Base-by-base conservation (phyloP, 2,888 invertebrate species). In the Embidobia sp. region DNA sequence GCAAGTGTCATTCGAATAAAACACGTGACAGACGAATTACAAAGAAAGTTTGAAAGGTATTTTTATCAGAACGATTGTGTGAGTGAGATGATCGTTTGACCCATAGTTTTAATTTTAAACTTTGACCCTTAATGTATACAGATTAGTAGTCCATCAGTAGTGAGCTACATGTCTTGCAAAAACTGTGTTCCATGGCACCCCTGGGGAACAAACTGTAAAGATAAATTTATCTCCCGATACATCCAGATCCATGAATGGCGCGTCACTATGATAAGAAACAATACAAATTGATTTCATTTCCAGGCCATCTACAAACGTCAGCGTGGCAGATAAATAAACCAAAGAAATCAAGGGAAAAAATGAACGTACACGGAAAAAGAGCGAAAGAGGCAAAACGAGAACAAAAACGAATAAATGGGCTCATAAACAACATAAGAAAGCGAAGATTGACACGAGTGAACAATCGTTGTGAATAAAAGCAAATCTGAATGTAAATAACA, bases 241-340 rank as follows among this genome's bases (percentile, higher is more conserved):
- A 51, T 74, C 59, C 37, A 46, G 66, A 74, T 74, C 51, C 74
- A 59, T 66, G 57, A 66, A 33, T 46, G 48, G 13, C 53, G 16
- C 44, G 49, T 66, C 37, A 46, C 66, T 18, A 29, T 59, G 74
- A 74, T 74, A 64, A 66, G 74, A 66, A 66, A 74, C 66, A 66
- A 66, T 74, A 66, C 66, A 66, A 74, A 66, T 59, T 59, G 74
- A 66, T 74, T 74, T 66, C 74, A 74, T 59, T 74, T 66, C 59
- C 73, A 59, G 66, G 37, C 59, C 40, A 66, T 51, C 66, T 74
- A 51, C 37, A 44, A 51, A 59, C 37, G 73, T 57, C 51, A 42
- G 35, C 16, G 22, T 11, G 15, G 18, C 13, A 11, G 26, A 48
- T 55, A 67, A 46, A 55, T 37, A 46, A 66, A 35, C 10, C 22